These are phyloP conservation scores for Triops cancriformis DNA, from an alignment of 1,140 invertebrate species.

Conservation along the genomic window DNA sequence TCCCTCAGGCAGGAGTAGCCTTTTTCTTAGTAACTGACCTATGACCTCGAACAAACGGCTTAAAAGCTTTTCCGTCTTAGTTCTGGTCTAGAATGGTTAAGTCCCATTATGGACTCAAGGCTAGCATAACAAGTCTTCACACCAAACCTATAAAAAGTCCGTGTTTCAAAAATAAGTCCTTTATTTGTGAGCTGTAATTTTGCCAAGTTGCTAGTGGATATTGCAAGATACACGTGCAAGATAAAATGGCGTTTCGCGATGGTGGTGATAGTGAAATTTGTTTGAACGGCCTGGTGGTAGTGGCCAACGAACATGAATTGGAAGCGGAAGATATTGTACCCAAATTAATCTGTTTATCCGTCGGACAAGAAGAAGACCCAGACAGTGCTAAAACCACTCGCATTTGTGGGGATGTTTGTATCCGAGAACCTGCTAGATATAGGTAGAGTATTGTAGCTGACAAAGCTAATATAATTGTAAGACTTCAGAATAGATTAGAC, in stretches of 20 bases:
- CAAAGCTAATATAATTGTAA: too few species aligned
- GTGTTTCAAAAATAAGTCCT: neutral
- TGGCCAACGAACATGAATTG: neutral
- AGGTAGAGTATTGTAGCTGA: neutral
- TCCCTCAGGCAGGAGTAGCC: neutral
- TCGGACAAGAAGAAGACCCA: neutral
- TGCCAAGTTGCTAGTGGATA: neutral
- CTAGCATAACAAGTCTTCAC: neutral
- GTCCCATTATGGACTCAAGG: neutral
- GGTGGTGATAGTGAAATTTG: neutral
- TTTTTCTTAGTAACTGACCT: neutral
- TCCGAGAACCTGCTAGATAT: neutral
- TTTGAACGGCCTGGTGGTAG: neutral
- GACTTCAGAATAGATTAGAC: too few species aligned
- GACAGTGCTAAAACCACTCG: neutral
- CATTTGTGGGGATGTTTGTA: neutral
- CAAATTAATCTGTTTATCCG: neutral
- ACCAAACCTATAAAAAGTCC: neutral
- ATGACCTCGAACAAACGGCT: neutral
- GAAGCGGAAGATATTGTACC: neutral
- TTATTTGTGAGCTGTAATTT: neutral
- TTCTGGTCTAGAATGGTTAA: neutral
- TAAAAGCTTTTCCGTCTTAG: neutral
- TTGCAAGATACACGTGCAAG: neutral
- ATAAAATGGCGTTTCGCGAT: neutral